Percentiles rank a stretch among this genome's conserved stretches.
Conservation (phyloP, 1,140 invertebrate genomes). For the Drosophila azteca region DNA sequence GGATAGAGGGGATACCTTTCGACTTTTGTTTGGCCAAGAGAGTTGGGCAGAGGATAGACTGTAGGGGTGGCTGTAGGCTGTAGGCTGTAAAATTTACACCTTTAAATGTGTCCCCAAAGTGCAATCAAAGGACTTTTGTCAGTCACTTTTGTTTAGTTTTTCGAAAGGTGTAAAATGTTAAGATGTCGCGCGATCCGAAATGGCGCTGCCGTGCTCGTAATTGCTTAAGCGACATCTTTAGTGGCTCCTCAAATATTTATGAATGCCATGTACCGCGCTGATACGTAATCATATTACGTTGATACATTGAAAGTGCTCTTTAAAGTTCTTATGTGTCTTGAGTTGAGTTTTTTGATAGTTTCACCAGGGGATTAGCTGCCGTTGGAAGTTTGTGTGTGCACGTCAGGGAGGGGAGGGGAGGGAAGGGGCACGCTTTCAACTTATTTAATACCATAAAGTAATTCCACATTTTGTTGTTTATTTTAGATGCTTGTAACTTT, state of each 20-base stretch:
- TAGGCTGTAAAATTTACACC: slow-evolving; percentile 70
- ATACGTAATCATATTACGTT: slow-evolving; percentile 19
- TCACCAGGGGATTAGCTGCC: slow-evolving; percentile 13
- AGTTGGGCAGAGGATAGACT: no score
- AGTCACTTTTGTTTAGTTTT: slow-evolving; percentile 46
- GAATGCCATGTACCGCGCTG: slow-evolving; percentile 5
- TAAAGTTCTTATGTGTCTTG: slow-evolving; percentile 22
- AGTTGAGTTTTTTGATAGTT: slow-evolving; percentile 38
- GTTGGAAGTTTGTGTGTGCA: slow-evolving; percentile 2
- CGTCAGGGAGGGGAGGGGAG: background rate
- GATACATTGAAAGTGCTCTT: background rate
- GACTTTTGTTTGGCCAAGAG: background rate
- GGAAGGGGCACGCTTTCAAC: background rate
- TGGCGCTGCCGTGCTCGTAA: slow-evolving; percentile 46
- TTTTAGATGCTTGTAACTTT: background rate
- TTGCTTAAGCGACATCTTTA: slow-evolving; percentile 73
- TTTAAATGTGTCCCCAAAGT: slow-evolving; percentile 76
- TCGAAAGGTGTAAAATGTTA: slow-evolving; percentile 12
- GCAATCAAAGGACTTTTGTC: slow-evolving; percentile 71
- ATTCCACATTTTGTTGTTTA: background rate
- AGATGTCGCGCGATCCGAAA: slow-evolving; percentile 6
- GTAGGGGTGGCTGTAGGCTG: no score
- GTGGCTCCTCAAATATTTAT: slow-evolving; percentile 65
- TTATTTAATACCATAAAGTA: slow-evolving; percentile 7
- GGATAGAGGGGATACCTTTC: slow-evolving; percentile 15